A percentile compares a stretch with the other conserved stretches of the same genome.
Evolutionary conservation across 2,888 invertebrate genomes (phyloP).

Genomic region (Pseudoips prasinana): DNA sequence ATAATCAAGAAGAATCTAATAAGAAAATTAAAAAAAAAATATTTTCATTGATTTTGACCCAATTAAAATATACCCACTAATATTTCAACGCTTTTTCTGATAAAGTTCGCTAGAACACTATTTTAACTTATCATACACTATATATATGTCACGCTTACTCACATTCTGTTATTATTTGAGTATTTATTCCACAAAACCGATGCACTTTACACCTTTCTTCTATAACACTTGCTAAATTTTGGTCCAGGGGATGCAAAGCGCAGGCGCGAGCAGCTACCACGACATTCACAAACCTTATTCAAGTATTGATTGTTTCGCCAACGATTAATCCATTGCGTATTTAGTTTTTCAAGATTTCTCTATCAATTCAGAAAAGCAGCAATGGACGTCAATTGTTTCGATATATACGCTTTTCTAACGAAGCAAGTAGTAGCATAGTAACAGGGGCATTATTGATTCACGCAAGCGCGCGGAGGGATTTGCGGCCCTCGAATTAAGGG

Average conservation of each 20-base stretch:
- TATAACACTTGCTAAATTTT: conserved; percentile 65
- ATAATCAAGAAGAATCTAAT: no score
- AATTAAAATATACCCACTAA: no score
- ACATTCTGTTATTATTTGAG: conserved; percentile 49
- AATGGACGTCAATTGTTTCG: conserved; percentile 29
- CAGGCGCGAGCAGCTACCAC: conserved; percentile 58
- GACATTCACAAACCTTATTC: conserved; percentile 37
- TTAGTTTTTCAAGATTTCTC: conserved; percentile 11
- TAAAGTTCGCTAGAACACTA: no score
- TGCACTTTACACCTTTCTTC: conserved; percentile 61
- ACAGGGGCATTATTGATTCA: conserved; percentile 63
- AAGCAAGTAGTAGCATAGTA: conserved; percentile 27
- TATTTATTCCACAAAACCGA: conserved; percentile 55
- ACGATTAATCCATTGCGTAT: conserved; percentile 33
- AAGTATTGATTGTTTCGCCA: no score
- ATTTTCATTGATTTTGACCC: no score
- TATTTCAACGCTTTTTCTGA: no score
- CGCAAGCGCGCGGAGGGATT: conserved; percentile 66
- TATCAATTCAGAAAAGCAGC: conserved; percentile 27
- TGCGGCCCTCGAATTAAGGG: conserved; percentile 50
- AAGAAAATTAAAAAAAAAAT: no score
- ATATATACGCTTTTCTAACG: conserved; percentile 1
- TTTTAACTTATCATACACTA: no score
- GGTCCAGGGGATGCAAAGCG: conserved; percentile 69
- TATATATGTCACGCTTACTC: conserved; percentile 36